phyloP scores from a whole-genome alignment of 2,797 vertebrate species.

The Oreochromis mossambicus region DNA sequence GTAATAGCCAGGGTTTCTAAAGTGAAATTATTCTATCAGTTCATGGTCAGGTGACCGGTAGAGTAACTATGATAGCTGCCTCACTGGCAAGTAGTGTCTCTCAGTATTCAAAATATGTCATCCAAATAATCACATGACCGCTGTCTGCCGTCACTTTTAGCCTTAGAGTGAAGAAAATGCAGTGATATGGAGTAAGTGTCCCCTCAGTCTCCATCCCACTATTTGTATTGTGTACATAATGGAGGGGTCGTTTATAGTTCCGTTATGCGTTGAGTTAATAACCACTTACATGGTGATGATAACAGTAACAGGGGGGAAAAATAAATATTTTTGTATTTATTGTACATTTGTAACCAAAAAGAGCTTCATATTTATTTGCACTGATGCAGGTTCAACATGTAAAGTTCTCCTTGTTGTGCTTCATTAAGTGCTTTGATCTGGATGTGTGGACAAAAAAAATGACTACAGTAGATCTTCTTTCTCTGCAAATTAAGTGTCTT shows the following conservation, averaged over 20 bases:
- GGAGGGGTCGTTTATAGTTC: neutral
- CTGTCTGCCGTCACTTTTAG: constrained; percentile 35
- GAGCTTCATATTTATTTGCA: constrained; percentile 56
- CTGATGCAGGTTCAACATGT: neutral
- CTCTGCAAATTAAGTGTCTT: constrained; percentile 22
- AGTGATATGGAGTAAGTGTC: neutral
- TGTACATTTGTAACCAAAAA: constrained; percentile 71
- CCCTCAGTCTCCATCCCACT: neutral
- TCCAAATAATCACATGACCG: neutral
- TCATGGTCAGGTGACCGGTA: neutral
- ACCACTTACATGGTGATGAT: neutral
- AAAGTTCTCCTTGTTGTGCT: constrained; percentile 5
- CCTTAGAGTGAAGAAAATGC: constrained; percentile 35
- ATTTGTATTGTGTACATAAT: constrained; percentile 16
- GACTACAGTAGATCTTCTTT: neutral
- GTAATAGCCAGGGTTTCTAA: neutral
- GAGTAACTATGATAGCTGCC: neutral
- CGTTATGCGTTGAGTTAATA: neutral
- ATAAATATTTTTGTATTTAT: constrained; percentile 75
- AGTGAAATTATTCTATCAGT: neutral
- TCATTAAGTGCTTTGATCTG: constrained; percentile 37
- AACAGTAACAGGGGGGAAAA: neutral
- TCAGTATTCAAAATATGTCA: neutral
- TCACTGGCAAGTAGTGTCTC: neutral
- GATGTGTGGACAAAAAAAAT: neutral